phyloP scores from a whole-genome alignment of 35 echinoderm and acorn worm species.

The Apostichopus californicus region DNA sequence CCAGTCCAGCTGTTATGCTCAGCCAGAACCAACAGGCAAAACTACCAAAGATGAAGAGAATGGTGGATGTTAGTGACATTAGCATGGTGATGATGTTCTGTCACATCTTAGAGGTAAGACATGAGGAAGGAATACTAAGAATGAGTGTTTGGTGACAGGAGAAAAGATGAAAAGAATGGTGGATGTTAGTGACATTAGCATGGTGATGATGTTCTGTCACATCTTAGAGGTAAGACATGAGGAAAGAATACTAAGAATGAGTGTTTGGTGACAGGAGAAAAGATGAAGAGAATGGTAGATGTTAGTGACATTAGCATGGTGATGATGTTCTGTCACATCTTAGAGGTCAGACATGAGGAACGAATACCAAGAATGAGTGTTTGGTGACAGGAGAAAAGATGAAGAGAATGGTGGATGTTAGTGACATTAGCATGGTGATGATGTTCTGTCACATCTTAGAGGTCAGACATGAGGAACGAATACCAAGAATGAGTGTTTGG shows the following conservation, averaged over 20 bases:
- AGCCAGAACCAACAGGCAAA: slow-evolving; percentile 48
- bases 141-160: too few species aligned
- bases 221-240: slow-evolving; percentile 79
- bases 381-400: too few species aligned
- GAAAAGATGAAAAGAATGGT: too few species aligned
- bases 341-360: slow-evolving; percentile 72
- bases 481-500: too few species aligned
- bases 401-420: slow-evolving; percentile 78
- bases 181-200: slow-evolving; percentile 60
- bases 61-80: slow-evolving; percentile 79
- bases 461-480: slow-evolving; percentile 43
- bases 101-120: slow-evolving; percentile 82
- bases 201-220: slow-evolving; percentile 85
- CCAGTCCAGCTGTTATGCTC: slow-evolving; percentile 83
- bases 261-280: too few species aligned
- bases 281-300: slow-evolving; percentile 83
- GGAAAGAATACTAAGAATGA: too few species aligned
- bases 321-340: slow-evolving; percentile 73
- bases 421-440: slow-evolving; percentile 86
- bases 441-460: slow-evolving; percentile 88
- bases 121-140: too few species aligned
- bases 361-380: too few species aligned
- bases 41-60: slow-evolving; percentile 73
- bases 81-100: slow-evolving; percentile 93
- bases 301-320: slow-evolving; percentile 89